Evolutionary conservation across 1,140 invertebrate genomes (phyloP).

Genomic region (Gyrodactylus salaris): DNA sequence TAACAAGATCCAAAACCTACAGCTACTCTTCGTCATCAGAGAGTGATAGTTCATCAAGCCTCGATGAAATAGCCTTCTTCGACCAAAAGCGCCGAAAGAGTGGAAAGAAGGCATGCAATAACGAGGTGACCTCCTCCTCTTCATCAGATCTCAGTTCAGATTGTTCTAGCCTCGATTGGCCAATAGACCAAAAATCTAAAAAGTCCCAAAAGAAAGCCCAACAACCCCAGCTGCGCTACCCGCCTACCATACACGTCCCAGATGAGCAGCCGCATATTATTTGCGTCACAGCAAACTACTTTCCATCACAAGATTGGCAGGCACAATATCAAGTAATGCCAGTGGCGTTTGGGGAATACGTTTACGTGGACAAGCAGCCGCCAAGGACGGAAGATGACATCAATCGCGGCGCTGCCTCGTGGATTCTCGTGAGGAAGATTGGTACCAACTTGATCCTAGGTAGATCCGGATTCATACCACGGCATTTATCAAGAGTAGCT

Average conservation of each 20-base stretch:
- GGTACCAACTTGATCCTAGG: neutral
- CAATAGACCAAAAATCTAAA: neutral
- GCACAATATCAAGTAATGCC: neutral
- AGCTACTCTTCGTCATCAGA: neutral
- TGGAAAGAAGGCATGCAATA: neutral
- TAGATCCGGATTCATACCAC: neutral
- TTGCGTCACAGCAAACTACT: neutral
- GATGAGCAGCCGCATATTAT: neutral
- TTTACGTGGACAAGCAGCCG: neutral
- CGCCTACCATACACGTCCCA: neutral
- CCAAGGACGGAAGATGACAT: neutral
- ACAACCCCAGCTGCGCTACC: neutral
- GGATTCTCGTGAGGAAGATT: neutral
- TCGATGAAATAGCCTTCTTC: neutral
- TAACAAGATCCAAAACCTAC: too few species aligned
- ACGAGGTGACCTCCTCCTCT: neutral
- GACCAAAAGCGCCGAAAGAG: neutral
- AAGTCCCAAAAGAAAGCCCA: neutral
- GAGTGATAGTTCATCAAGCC: neutral
- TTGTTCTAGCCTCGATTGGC: neutral
- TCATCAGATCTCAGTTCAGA: neutral
- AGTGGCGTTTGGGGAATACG: neutral
- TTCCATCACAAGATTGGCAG: neutral
- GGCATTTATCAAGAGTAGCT: neutral
- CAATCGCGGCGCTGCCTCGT: neutral